A percentile compares a stretch with the other conserved stretches of the same genome.
Evolutionary conservation across 2,113 vertebrate species (phyloP).

Genomic region (Elephas maximus): DNA sequence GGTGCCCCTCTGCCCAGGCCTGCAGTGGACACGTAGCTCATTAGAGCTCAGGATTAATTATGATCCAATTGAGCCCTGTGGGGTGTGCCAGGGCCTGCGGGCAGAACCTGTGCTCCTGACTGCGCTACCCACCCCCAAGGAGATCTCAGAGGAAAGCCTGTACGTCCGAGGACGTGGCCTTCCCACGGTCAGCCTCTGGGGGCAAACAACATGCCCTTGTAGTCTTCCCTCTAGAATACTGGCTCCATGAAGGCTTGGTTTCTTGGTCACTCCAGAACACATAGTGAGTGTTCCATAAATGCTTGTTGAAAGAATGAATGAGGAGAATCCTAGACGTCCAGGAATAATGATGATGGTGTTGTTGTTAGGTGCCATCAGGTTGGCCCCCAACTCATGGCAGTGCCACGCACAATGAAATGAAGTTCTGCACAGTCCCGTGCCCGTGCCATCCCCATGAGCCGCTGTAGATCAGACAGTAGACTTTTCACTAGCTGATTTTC

Average conservation of each 20-base stretch:
- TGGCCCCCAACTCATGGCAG: neutral
- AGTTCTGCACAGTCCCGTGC: neutral
- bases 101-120: neutral
- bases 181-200: neutral
- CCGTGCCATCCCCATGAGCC: neutral
- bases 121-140: fast-evolving
- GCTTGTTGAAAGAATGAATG: neutral
- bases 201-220: neutral
- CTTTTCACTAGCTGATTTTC: neutral
- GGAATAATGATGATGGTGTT: neutral
- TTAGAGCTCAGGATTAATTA: neutral
- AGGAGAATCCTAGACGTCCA: neutral
- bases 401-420: neutral
- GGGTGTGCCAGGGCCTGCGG: neutral
- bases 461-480: neutral
- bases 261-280: neutral
- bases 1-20: neutral
- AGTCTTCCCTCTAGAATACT: neutral
- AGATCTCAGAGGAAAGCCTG: neutral
- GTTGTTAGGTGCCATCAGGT: neutral
- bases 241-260: neutral
- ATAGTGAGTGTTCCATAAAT: neutral
- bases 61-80: neutral
- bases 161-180: neutral
- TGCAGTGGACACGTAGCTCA: neutral